These are phyloP conservation scores for Stegana nigrithorax DNA, from an alignment of 2,888 invertebrate genomes.

Conservation along the genomic window DNA sequence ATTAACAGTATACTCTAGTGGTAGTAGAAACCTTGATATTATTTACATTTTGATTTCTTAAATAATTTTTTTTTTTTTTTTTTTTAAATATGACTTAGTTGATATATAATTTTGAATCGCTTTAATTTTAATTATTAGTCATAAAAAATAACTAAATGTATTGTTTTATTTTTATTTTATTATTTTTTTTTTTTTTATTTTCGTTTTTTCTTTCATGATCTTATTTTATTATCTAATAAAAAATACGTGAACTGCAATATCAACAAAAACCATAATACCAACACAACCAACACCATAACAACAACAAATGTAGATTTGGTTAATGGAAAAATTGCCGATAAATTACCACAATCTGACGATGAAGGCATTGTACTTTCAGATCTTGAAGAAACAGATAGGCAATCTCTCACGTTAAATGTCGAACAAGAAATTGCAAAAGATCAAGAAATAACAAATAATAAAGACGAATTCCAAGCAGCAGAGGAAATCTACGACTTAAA, in stretches of 20 bases:
- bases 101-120: slow-evolving; percentile 25
- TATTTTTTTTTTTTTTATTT: slow-evolving; percentile 40
- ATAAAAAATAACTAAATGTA: slow-evolving; percentile 35
- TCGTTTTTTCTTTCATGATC: slow-evolving; percentile 31
- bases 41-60: slow-evolving; percentile 23
- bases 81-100: background rate
- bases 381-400: slow-evolving; percentile 51
- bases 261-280: slow-evolving; percentile 16
- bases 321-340: no score
- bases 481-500: slow-evolving; percentile 7
- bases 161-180: slow-evolving; percentile 35
- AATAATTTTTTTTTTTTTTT: background rate
- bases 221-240: slow-evolving; percentile 36
- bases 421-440: slow-evolving; percentile 48
- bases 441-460: slow-evolving; percentile 29
- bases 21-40: no score
- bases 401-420: slow-evolving; percentile 50
- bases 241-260: no score
- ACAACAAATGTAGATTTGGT: no score
- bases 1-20: no score
- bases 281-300: no score
- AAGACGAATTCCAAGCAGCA: background rate
- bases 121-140: slow-evolving; percentile 44
- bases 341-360: slow-evolving; percentile 52
- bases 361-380: slow-evolving; percentile 66